Conservation (phyloP, 2,113 vertebrate genomes). For the Ellobius talpinus region DNA sequence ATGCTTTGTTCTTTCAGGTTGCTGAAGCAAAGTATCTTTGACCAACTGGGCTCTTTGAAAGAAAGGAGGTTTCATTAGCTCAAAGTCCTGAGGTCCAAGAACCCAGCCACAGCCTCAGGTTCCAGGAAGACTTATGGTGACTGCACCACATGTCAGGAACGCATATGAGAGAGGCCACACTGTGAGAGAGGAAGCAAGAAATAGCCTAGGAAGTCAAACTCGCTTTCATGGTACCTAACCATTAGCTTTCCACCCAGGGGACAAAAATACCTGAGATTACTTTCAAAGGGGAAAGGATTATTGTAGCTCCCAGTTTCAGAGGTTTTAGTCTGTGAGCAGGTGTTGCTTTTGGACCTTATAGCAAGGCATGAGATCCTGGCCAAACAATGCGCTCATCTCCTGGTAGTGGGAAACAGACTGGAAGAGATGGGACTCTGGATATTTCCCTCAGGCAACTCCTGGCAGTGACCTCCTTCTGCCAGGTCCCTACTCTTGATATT, state of each 20-base stretch:
- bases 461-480: neutral
- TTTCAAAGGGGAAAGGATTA: neutral
- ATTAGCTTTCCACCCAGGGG: neutral
- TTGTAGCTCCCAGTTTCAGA: neutral
- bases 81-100: neutral
- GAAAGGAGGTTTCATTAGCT: neutral
- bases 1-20: neutral
- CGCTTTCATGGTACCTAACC: neutral
- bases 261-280: neutral
- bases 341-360: neutral
- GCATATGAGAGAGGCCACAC: no score
- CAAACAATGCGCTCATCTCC: neutral
- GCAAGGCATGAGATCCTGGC: no score
- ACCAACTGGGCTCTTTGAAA: neutral
- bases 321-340: neutral
- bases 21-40: neutral
- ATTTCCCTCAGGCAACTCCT: neutral
- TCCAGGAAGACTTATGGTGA: neutral
- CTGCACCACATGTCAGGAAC: neutral
- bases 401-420: neutral
- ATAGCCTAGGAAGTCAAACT: neutral
- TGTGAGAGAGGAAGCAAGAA: neutral
- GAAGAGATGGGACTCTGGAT: neutral
- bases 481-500: no score
- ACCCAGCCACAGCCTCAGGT: neutral